These are phyloP conservation scores for Latrodectus hesperus DNA, from an alignment of 2,888 invertebrate species.

Conservation along the genomic window DNA sequence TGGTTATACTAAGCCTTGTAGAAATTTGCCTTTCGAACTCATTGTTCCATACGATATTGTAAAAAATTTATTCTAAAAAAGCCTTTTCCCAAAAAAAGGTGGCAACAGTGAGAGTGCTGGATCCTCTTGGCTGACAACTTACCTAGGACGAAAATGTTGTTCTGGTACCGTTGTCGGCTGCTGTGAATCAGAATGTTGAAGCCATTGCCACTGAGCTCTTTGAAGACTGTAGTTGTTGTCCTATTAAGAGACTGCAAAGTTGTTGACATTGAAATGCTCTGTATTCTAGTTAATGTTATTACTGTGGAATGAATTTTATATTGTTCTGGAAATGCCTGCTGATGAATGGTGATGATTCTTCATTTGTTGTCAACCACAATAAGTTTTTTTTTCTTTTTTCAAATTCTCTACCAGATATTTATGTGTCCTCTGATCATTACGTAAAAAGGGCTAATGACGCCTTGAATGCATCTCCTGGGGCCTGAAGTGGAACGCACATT, in stretches of 20 bases:
- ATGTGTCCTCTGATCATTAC: background rate
- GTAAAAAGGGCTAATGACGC: background rate
- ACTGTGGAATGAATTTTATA: slow-evolving; percentile 47
- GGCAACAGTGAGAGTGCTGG: slow-evolving; percentile 18
- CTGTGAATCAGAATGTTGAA: slow-evolving; percentile 7
- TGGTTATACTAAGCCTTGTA: slow-evolving; percentile 5
- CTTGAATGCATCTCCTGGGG: background rate
- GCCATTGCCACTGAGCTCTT: background rate
- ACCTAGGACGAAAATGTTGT: slow-evolving; percentile 17
- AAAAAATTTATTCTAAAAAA: background rate
- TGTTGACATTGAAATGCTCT: slow-evolving; percentile 23
- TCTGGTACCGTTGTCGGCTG: slow-evolving; percentile 30
- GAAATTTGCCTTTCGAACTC: slow-evolving; percentile 4
- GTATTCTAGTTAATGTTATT: slow-evolving; percentile 54
- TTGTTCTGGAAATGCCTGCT: slow-evolving; percentile 35
- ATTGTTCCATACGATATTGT: background rate
- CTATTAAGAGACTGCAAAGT: background rate
- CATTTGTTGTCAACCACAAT: slow-evolving; percentile 11
- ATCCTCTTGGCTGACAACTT: slow-evolving; percentile 25
- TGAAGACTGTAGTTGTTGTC: background rate
- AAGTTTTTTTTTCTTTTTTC: background rate
- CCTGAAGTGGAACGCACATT: slow-evolving; percentile 53
- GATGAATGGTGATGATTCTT: slow-evolving; percentile 5
- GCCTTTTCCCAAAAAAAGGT: slow-evolving; percentile 11
- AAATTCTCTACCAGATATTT: background rate